Evolutionary conservation across 2,113 vertebrate genomes (phyloP), one percentile per base, ranked within the genome.

Genomic region (Triplophysa rosa): DNA sequence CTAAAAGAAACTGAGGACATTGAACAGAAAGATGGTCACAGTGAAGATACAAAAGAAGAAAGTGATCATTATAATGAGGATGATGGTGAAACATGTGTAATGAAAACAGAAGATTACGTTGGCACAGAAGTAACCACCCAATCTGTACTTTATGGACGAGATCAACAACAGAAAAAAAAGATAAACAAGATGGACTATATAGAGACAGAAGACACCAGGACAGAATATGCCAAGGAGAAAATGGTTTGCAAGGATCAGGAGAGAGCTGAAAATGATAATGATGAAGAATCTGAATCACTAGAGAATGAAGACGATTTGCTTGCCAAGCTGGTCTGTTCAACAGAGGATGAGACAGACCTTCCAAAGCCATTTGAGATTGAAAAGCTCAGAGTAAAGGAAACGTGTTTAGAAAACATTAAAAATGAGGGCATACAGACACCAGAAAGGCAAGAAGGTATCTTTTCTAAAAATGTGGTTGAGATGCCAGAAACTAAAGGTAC

Each of bases 361-460:
- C 16, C 54, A 49, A 68, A 78, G 6, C 8, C 42, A n/a, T 47
- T 49, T 49, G 24, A 5, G 59, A 58, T 45, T 8, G 14, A 68
- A n/a, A 17, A 8, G 1, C 37, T 82, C 8, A 49, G 11, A 0
- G 16, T 67, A 0, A 23, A 80, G 17, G 58, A 37, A 63, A 69
- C 6, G 13, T 58, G 9, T 37, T 40, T 0, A 12, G 19, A 64
- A 14, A 4, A 24, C 67, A 17, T 10, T 0, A 19, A 1, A 26
- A 13, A 67, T 13, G 64, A 64, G 29, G 17, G 7, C 2, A 33
- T n/a, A n/a, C 16, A 17, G 4, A 40, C n/a, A 68, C n/a, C 81
- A 63, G 69, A 79, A 72, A 54, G 9, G 40, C 67, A 84, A 74
- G 54, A 54, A 14, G 1, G 9, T 56, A n/a, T 62, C 8, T 16